Evolutionary conservation across 2,797 vertebrate genomes (phyloP).

Genomic region (Fistularia commersonii): DNA sequence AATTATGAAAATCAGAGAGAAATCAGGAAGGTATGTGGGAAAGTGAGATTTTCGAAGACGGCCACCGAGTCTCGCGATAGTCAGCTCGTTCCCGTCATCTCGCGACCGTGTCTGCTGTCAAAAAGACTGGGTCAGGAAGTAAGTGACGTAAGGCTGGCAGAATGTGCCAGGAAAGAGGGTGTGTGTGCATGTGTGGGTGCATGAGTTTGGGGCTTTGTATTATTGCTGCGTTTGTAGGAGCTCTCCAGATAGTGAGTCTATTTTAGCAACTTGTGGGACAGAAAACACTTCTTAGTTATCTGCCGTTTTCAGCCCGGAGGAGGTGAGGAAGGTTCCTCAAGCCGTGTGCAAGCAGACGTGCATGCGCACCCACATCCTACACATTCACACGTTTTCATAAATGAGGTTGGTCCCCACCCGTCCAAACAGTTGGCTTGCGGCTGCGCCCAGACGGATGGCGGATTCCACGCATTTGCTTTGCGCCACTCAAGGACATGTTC

Average conservation of each 20-base stretch:
- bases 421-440: not conserved
- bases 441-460: conserved; percentile 4
- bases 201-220: conserved; percentile 11
- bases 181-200: conserved; percentile 22
- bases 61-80: too few relatives aligned
- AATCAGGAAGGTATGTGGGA: too few relatives aligned
- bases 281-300: conserved; percentile 66
- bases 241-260: conserved; percentile 62
- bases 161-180: conserved; percentile 28
- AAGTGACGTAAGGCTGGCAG: not conserved
- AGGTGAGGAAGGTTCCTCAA: conserved; percentile 55
- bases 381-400: conserved; percentile 40
- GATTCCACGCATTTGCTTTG: conserved; percentile 69
- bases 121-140: too few relatives aligned
- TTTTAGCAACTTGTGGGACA: conserved; percentile 57
- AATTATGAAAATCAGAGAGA: too few relatives aligned
- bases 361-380: not conserved
- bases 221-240: conserved; percentile 11
- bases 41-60: too few relatives aligned
- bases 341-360: not conserved
- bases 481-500: conserved; percentile 68
- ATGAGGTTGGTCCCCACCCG: conserved; percentile 15
- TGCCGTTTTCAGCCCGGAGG: conserved; percentile 53
- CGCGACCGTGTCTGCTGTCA: too few relatives aligned
- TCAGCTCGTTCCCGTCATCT: too few relatives aligned